phyloP scores from a whole-genome alignment of 2,888 invertebrate genomes.

The Crocallis elinguaria region DNA sequence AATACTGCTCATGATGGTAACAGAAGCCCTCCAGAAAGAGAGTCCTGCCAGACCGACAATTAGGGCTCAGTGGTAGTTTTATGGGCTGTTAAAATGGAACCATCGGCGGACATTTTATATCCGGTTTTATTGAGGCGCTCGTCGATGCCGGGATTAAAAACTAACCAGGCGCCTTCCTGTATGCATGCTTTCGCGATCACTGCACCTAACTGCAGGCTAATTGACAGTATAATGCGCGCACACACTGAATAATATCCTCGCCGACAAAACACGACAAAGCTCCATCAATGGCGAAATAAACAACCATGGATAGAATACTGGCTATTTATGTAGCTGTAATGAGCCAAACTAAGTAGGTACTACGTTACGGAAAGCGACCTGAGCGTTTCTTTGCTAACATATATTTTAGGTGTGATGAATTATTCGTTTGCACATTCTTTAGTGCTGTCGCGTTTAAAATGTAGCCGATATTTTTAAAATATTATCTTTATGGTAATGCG shows the following conservation, averaged over 20 bases:
- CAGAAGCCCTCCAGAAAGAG: conserved; percentile 52
- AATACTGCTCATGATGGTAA: conserved; percentile 51
- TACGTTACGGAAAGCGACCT: neutral
- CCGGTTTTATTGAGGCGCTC: conserved; percentile 58
- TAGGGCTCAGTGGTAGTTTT: conserved; percentile 71
- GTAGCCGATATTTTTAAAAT: conserved; percentile 43
- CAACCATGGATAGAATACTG: conserved; percentile 1
- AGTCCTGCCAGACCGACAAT: conserved; percentile 59
- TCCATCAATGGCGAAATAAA: neutral
- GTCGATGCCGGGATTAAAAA: conserved; percentile 45
- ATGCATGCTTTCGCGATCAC: conserved; percentile 3
- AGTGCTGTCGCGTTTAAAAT: neutral
- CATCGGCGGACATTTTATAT: conserved; percentile 66
- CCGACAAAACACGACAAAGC: conserved; percentile 1
- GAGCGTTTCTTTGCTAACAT: neutral
- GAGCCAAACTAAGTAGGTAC: conserved; percentile 3
- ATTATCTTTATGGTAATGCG: conserved; percentile 46
- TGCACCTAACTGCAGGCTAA: conserved; percentile 12
- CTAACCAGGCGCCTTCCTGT: conserved; percentile 47
- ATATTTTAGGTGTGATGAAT: no score
- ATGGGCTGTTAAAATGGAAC: conserved; percentile 70
- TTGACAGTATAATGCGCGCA: conserved; percentile 29
- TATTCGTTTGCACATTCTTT: neutral
- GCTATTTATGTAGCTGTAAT: neutral
- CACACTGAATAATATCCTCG: conserved; percentile 15